Evolutionary conservation across 1,140 invertebrate genomes (phyloP).

Genomic region (Brachionus asplanchnoidis): DNA sequence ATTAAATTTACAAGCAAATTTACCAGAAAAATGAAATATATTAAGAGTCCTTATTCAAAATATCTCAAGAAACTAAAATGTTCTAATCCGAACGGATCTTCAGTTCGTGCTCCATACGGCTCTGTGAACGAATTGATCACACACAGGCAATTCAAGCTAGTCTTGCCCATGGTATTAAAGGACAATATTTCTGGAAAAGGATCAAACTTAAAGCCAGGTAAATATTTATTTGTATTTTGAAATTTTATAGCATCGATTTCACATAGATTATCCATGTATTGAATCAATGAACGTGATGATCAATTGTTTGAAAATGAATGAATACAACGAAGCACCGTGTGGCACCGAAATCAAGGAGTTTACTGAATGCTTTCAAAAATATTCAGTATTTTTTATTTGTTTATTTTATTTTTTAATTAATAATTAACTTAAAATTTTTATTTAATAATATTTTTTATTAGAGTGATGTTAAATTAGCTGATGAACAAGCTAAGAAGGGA

Average conservation of each 20-base stretch:
- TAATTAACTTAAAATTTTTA: not conserved
- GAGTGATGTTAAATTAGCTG: conserved; percentile 11
- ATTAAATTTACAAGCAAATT: not conserved
- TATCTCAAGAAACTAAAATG: conserved; percentile 32
- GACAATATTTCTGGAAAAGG: conserved; percentile 37
- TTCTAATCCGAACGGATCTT: not conserved
- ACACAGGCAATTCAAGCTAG: conserved; percentile 31
- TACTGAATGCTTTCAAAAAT: conserved; percentile 29
- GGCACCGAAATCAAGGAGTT: conserved; percentile 5
- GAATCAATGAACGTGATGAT: conserved; percentile 39
- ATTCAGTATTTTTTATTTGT: not conserved
- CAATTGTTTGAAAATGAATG: conserved; percentile 38
- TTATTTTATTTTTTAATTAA: not conserved
- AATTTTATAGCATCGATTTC: not conserved
- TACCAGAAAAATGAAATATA: conserved; percentile 28
- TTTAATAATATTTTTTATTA: not conserved
- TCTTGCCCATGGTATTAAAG: conserved; percentile 33
- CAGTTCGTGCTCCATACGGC: not conserved
- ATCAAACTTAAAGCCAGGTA: conserved; percentile 19
- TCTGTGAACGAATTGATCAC: not conserved
- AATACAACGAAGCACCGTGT: conserved; percentile 39
- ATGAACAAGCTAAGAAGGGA: conserved; percentile 22
- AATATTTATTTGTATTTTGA: not conserved
- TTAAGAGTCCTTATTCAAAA: conserved; percentile 16
- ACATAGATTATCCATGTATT: conserved; percentile 34